These are phyloP conservation scores for Drosophila bifasciata DNA, from an alignment of 1,140 invertebrate genomes.

Conservation along the genomic window DNA sequence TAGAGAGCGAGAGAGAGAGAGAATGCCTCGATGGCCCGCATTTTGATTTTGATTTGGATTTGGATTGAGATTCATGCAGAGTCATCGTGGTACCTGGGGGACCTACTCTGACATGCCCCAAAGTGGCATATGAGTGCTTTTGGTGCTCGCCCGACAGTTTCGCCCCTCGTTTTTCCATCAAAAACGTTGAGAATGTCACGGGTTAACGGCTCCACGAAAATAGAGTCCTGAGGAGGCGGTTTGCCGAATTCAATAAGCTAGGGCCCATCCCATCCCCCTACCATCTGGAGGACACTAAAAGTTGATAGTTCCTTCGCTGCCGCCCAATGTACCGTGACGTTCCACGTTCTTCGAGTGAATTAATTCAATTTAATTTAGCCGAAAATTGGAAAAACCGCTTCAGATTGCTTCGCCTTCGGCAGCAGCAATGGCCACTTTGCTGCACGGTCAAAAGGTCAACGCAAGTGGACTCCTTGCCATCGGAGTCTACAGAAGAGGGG, in stretches of 20 bases:
- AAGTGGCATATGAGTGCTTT: neutral
- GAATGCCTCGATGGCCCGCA: neutral
- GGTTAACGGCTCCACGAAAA: constrained; percentile 12
- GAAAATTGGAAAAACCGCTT: constrained; percentile 75
- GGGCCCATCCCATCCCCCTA: neutral
- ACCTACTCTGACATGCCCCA: neutral
- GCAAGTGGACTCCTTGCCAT: neutral
- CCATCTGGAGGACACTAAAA: constrained; percentile 22
- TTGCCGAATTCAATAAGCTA: constrained; percentile 27
- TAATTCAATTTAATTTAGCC: constrained; percentile 78
- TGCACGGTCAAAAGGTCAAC: constrained; percentile 70
- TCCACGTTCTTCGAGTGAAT: constrained; percentile 58
- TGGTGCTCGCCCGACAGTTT: no score
- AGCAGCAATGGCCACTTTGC: constrained; percentile 58
- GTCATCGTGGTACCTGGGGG: neutral
- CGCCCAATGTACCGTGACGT: constrained; percentile 67
- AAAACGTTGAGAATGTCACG: neutral
- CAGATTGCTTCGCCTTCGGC: constrained; percentile 44
- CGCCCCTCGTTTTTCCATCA: no score
- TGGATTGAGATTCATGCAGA: neutral
- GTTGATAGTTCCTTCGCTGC: constrained; percentile 30
- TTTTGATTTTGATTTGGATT: neutral
- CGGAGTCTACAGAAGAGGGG: no score
- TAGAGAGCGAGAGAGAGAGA: neutral
- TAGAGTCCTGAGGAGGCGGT: neutral